These are phyloP conservation scores for Subanguina moxae DNA, from an alignment of 1,140 invertebrate genomes.

Conservation along the genomic window DNA sequence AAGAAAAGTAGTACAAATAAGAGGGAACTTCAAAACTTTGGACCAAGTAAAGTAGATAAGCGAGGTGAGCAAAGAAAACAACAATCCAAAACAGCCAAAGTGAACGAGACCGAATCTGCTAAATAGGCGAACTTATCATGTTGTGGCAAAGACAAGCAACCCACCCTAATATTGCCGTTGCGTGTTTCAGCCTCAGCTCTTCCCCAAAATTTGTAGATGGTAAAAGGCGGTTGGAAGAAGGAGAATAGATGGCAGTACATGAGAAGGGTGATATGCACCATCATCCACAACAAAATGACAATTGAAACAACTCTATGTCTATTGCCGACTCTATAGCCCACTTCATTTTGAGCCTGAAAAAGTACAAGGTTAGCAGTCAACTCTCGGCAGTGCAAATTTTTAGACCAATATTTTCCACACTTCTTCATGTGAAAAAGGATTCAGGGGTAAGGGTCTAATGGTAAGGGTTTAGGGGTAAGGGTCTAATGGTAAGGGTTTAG, in stretches of 20 bases:
- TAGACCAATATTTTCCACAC: too few species aligned
- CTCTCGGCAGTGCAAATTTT: too few species aligned
- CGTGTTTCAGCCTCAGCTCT: conserved; percentile 14
- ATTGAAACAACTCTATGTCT: conserved; percentile 32
- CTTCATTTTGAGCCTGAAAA: conserved; percentile 27
- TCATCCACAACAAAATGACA: conserved; percentile 33
- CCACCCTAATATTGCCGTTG: background rate
- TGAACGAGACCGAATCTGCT: conserved; percentile 20
- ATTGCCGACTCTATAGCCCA: conserved; percentile 38
- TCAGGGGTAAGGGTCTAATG: too few species aligned
- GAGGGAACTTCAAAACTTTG: conserved; percentile 36
- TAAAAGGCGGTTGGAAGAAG: conserved; percentile 24
- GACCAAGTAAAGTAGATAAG: conserved; percentile 41
- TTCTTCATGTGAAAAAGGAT: too few species aligned
- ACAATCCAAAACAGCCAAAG: conserved; percentile 37
- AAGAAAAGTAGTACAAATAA: conserved; percentile 35
- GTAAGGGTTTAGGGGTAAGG: too few species aligned
- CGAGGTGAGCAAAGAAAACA: conserved; percentile 35
- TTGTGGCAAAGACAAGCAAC: background rate
- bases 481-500: too few species aligned
- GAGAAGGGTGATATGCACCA: conserved; percentile 33
- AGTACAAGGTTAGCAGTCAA: background rate
- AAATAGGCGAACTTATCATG: conserved; percentile 13
- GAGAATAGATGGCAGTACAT: conserved; percentile 47
- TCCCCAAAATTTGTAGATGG: background rate